These are phyloP conservation scores for Dicranocentrus wangi DNA, from an alignment of 2,888 invertebrate species.

Conservation along the genomic window DNA sequence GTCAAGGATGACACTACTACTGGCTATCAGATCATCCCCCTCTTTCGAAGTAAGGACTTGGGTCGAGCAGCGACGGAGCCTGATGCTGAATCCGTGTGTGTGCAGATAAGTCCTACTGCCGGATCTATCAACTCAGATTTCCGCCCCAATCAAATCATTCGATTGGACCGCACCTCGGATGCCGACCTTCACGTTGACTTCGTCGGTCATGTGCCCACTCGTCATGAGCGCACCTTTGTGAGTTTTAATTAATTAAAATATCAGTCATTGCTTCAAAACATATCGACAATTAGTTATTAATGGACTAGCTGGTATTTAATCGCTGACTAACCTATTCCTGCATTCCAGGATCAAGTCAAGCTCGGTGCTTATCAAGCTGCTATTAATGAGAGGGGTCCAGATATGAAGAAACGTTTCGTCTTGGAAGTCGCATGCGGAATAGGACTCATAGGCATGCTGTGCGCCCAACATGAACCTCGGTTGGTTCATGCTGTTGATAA, in stretches of 20 bases:
- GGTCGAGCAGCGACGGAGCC: too few species aligned
- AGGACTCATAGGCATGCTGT: constrained; percentile 97
- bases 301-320: not conserved
- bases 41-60: too few species aligned
- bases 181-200: constrained; percentile 81
- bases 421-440: constrained; percentile 98
- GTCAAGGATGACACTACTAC: too few species aligned
- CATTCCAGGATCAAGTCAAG: constrained; percentile 83
- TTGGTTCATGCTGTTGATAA: constrained; percentile 95
- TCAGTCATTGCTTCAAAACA: too few species aligned
- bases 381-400: constrained; percentile 82
- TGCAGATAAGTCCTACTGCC: too few species aligned
- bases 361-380: constrained; percentile 94
- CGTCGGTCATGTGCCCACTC: constrained; percentile 93
- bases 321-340: constrained; percentile 5
- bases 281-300: not conserved
- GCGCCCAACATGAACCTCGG: constrained; percentile 93
- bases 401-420: not conserved
- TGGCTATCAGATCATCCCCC: too few species aligned
- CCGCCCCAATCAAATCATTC: too few species aligned
- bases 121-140: too few species aligned
- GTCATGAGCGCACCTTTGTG: constrained; percentile 90
- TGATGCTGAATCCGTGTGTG: too few species aligned
- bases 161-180: too few species aligned
- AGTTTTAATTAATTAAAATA: too few species aligned